Evolutionary conservation across 1,140 invertebrate genomes (phyloP).

Genomic region (Olivierus martensii): DNA sequence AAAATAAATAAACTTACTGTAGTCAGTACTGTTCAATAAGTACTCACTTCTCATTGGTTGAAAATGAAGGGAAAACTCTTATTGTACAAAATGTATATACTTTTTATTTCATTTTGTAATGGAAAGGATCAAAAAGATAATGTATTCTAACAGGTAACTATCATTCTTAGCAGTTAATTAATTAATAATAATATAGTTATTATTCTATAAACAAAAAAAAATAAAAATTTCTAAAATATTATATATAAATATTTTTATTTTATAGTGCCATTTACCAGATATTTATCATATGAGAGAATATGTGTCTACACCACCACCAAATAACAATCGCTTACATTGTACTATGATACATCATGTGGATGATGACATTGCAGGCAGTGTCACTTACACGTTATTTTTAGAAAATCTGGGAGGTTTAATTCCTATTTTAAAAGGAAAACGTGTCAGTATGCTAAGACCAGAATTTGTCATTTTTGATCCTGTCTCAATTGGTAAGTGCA

Average conservation of each 20-base stretch:
- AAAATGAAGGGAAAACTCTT: too few species aligned
- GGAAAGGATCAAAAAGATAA: too few species aligned
- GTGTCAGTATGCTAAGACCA: conserved; percentile 88
- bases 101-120: too few species aligned
- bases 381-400: conserved; percentile 79
- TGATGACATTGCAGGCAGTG: conserved; percentile 32
- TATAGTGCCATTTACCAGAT: conserved; percentile 84
- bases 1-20: too few species aligned
- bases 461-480: conserved; percentile 98
- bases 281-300: conserved; percentile 71
- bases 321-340: conserved; percentile 72
- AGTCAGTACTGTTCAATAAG: too few species aligned
- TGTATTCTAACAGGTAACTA: too few species aligned
- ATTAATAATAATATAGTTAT: too few species aligned
- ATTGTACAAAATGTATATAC: too few species aligned
- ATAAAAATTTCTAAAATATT: too few species aligned
- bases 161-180: too few species aligned
- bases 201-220: too few species aligned
- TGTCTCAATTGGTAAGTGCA: conserved; percentile 50
- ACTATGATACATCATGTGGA: conserved; percentile 90
- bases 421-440: conserved; percentile 83
- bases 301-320: conserved; percentile 74
- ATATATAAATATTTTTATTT: conserved; percentile 2
- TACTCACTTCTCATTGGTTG: too few species aligned
- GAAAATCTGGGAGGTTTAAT: conserved; percentile 92